These are phyloP conservation scores for Eulemur macaco DNA, from an alignment of 2,113 vertebrate genomes.

Conservation along the genomic window DNA sequence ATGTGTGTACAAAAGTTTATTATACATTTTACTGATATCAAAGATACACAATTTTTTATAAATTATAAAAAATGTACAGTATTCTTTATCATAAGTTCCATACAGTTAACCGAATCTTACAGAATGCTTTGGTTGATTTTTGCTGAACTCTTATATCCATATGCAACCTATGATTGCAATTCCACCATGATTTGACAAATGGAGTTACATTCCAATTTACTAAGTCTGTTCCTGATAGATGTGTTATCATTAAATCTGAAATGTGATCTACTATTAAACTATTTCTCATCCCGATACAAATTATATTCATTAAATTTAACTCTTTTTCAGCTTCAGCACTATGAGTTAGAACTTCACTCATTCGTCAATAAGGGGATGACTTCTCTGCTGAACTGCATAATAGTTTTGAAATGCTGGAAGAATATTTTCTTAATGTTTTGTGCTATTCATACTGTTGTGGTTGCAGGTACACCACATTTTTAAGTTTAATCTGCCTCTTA, in stretches of 20 bases:
- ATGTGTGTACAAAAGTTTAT: background rate
- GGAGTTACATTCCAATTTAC: background rate
- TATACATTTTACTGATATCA: background rate
- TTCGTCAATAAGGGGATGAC: background rate
- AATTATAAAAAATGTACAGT: background rate
- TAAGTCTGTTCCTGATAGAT: background rate
- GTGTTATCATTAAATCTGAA: constrained; percentile 1
- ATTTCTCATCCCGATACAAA: constrained; percentile 13
- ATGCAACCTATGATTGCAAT: background rate
- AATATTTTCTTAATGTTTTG: constrained; percentile 2
- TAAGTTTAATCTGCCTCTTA: constrained; percentile 35
- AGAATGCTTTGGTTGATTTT: constrained; percentile 22
- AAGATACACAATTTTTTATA: constrained; percentile 24
- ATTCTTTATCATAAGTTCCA: background rate
- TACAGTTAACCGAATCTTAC: background rate
- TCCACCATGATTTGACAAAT: constrained; percentile 31
- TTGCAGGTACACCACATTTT: background rate
- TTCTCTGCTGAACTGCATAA: background rate
- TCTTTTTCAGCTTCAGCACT: background rate
- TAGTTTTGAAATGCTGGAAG: constrained; percentile 24
- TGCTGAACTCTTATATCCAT: background rate
- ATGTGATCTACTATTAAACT: background rate
- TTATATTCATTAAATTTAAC: background rate
- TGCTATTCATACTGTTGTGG: background rate
- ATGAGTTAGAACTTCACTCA: background rate